These are phyloP conservation scores for Cephalotes varians DNA, from an alignment of 2,888 invertebrate species.

Conservation along the genomic window DNA sequence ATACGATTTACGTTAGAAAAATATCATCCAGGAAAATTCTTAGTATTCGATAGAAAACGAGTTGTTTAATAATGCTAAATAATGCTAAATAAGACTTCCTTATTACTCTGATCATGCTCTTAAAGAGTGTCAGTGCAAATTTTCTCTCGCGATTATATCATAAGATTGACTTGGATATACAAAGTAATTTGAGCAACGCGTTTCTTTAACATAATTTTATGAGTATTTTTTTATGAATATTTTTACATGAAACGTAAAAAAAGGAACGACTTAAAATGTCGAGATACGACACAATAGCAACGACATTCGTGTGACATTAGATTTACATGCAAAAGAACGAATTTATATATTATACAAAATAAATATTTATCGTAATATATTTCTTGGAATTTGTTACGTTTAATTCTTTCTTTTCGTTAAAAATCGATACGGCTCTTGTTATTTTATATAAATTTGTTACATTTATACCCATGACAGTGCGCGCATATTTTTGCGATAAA, in stretches of 20 bases:
- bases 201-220: background rate
- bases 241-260: background rate
- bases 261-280: background rate
- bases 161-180: background rate
- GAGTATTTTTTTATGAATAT: background rate
- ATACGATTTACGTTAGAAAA: background rate
- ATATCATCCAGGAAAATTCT: background rate
- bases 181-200: background rate
- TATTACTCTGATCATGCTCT: background rate
- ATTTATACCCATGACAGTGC: background rate
- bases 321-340: background rate
- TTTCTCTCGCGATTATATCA: background rate
- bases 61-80: no score
- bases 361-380: no score
- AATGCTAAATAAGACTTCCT: background rate
- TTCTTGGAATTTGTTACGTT: background rate
- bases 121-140: background rate
- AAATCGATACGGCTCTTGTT: background rate
- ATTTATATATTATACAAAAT: background rate
- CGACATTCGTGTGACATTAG: background rate
- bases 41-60: background rate
- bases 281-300: background rate
- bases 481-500: background rate
- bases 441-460: background rate
- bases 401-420: background rate